Evolutionary conservation across 1,140 invertebrate species (phyloP).

Genomic region (Branchinecta lindahli): DNA sequence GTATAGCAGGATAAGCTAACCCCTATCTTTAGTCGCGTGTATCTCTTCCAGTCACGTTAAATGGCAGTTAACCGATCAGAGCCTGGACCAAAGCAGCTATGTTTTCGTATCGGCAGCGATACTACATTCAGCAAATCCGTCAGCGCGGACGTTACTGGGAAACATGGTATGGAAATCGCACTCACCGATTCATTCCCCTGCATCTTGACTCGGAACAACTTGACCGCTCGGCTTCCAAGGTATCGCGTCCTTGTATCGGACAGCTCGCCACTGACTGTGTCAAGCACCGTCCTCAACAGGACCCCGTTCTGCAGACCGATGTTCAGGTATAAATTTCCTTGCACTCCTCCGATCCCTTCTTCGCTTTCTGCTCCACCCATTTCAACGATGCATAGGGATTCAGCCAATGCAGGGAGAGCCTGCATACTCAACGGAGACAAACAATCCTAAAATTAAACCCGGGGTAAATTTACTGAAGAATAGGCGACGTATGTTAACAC

Average conservation of each 20-base stretch:
- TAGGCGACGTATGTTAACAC: conserved; percentile 15
- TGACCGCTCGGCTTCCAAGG: conserved; percentile 83
- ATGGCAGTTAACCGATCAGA: too few species aligned
- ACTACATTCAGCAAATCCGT: too few species aligned
- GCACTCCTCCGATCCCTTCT: conserved; percentile 36
- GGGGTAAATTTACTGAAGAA: conserved; percentile 14
- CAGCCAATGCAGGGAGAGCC: conserved; percentile 85
- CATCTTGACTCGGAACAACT: conserved; percentile 86
- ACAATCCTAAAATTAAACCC: conserved; percentile 47
- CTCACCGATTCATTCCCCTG: conserved; percentile 83
- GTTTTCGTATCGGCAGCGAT: too few species aligned
- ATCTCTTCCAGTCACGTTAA: too few species aligned
- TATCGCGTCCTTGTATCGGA: conserved; percentile 94
- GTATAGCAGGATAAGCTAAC: too few species aligned
- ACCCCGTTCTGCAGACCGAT: conserved; percentile 97
- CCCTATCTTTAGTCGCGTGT: too few species aligned
- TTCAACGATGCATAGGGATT: conserved; percentile 93
- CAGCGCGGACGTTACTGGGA: too few species aligned
- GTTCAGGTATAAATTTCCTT: conserved; percentile 78
- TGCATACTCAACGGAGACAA: conserved; percentile 87
- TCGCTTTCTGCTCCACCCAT: conserved; percentile 54
- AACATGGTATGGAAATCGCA: conserved; percentile 18
- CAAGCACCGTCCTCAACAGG: conserved; percentile 80
- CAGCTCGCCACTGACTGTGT: conserved; percentile 90
- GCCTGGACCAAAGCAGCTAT: too few species aligned